A percentile compares a stretch with the other conserved stretches of the same genome.
These are phyloP conservation scores for Druon quercuslanigerum DNA, from an alignment of 1,140 invertebrate species.

Conservation along the genomic window DNA sequence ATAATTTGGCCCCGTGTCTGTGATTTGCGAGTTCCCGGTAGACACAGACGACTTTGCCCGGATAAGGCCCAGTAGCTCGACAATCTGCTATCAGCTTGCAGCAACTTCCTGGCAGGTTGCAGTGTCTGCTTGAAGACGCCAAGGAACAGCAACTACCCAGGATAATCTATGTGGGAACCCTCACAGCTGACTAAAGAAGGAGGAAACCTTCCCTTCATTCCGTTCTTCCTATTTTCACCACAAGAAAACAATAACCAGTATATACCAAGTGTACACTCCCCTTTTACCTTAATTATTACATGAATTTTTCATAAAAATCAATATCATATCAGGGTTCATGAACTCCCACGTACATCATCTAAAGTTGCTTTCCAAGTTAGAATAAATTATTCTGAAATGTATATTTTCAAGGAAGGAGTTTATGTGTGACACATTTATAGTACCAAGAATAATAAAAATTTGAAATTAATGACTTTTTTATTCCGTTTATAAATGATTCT, in stretches of 20 bases:
- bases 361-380: neutral
- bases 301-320: constrained; percentile 52
- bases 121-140: constrained; percentile 52
- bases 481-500: too few species aligned
- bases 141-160: constrained; percentile 41
- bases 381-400: too few species aligned
- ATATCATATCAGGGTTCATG: constrained; percentile 35
- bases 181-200: constrained; percentile 18
- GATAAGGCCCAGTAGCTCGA: constrained; percentile 51
- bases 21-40: constrained; percentile 60
- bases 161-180: constrained; percentile 67
- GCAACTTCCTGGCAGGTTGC: constrained; percentile 59
- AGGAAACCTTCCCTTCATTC: neutral
- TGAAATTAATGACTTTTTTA: too few species aligned
- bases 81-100: constrained; percentile 61
- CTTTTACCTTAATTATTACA: constrained; percentile 49
- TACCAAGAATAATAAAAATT: too few species aligned
- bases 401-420: too few species aligned
- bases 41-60: constrained; percentile 46
- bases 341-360: neutral
- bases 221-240: neutral
- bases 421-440: too few species aligned
- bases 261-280: neutral
- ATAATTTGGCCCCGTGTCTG: constrained; percentile 59
- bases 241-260: constrained; percentile 47